Base-by-base conservation (phyloP, 2,797 vertebrate genomes). In the Tachyglossus aculeatus region DNA sequence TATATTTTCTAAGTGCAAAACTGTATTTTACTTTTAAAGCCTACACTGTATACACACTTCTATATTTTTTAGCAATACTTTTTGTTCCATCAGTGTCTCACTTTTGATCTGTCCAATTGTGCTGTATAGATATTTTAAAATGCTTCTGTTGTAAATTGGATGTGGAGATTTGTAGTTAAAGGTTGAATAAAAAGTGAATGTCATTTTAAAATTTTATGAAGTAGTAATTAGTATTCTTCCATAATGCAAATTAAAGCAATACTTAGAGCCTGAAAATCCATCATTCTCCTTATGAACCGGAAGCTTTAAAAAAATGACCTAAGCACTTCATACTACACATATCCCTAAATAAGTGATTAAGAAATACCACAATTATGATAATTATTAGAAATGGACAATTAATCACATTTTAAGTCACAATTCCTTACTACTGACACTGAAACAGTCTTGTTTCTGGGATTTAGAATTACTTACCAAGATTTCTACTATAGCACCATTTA, bases 1-100 rank as follows among this genome's bases (percentile, higher is more conserved):
- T 55, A 50, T 47, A 21, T 53, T 68, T 48, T 60, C 69, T n/a
- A n/a, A 57, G 37, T 59, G 25, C 45, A 47, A 77, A 36, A 48
- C 33, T 21, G 51, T 13, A 16, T 36, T 21, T 48, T 61, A 33
- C 13, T 57, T 36, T 53, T 33, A 56, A 58, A 29, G n/a, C n/a
- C n/a, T n/a, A n/a, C 24, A 58, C 43, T 40, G 27, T 34, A 45
- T 36, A 40, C 11, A 37, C 18, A 34, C 2, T 27, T 39, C 53
- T 29, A 56, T 29, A 34, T 43, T 50, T 47, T n/a, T 11, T 2
- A 24, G 7, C 31, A 51, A 18, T 22, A 50, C 14, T 9, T 2
- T 10, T 19, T 9, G 14, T 37, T 15, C 38, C 47, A 31, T 31
- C 16, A 48, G 31, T 27, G 31, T n/a, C n/a, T n/a, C n/a, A n/a